phyloP scores from a whole-genome alignment of 1,140 invertebrate genomes.

The Scaptomyza montana region DNA sequence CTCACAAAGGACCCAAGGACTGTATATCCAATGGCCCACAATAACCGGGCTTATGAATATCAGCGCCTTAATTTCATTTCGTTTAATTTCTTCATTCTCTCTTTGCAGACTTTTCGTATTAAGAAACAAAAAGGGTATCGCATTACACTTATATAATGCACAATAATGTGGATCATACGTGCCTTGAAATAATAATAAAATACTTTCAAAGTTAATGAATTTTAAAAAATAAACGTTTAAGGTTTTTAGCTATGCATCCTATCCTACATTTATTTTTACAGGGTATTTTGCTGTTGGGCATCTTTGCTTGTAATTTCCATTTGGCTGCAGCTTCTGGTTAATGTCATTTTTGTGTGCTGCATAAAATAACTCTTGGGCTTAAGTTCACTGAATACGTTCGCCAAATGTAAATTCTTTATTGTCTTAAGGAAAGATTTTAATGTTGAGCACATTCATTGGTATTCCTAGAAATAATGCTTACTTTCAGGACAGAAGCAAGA shows the following conservation, averaged over 20 bases:
- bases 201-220: too few species aligned
- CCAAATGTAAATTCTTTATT: background rate
- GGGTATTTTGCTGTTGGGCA: background rate
- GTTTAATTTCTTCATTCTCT: conserved; percentile 37
- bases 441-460: too few species aligned
- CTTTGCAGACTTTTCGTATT: conserved; percentile 16
- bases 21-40: conserved; percentile 24
- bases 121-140: background rate
- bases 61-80: conserved; percentile 60
- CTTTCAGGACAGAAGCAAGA: too few species aligned
- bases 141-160: too few species aligned
- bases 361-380: background rate
- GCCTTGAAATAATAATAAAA: too few species aligned
- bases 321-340: conserved; percentile 30
- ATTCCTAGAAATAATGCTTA: too few species aligned
- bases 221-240: too few species aligned
- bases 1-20: background rate
- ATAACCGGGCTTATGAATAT: conserved; percentile 63
- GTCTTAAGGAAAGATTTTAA: too few species aligned
- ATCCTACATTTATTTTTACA: background rate
- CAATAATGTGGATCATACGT: too few species aligned
- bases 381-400: background rate
- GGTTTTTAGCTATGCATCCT: background rate
- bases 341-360: conserved; percentile 37
- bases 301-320: background rate